Percentiles rank a stretch among this genome's conserved stretches.
Evolutionary conservation across 1,140 invertebrate species (phyloP).

Genomic region (Laupala kohalensis): DNA sequence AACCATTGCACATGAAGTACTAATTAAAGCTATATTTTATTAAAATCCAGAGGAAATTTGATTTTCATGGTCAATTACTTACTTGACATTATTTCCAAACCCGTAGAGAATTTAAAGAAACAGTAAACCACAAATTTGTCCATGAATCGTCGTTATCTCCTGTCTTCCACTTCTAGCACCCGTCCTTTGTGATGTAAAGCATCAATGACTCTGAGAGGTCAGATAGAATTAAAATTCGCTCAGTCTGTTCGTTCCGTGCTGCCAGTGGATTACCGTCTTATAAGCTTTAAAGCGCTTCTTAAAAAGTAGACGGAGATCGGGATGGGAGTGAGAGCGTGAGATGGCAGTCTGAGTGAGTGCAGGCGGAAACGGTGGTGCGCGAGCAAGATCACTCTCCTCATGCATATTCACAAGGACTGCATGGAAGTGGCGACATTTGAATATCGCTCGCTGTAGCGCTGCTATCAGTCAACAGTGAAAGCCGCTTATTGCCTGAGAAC

Average conservation of each 20-base stretch:
- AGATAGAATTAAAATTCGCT: not conserved
- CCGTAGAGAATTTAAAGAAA: no score
- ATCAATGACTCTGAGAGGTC: not conserved
- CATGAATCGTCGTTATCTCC: not conserved
- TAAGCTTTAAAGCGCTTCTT: not conserved
- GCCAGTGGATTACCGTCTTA: not conserved
- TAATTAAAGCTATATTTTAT: no score
- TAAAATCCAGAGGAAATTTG: no score
- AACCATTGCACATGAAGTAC: no score
- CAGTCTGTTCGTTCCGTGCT: not conserved
- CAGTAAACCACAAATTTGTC: no score
- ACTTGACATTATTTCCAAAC: no score
- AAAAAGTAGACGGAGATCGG: not conserved
- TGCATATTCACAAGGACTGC: not conserved
- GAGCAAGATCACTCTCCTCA: not conserved
- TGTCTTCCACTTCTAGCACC: not conserved
- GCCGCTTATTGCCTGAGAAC: not conserved
- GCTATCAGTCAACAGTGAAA: not conserved
- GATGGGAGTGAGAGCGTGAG: no score
- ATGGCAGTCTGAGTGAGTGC: no score
- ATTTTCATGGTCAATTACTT: no score
- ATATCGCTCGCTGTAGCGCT: not conserved
- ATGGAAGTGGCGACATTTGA: not conserved
- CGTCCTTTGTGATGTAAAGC: not conserved
- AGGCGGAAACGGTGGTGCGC: no score